These are phyloP conservation scores for Boleophthalmus pectinirostris DNA, from an alignment of 2,113 vertebrate genomes.

Conservation along the genomic window DNA sequence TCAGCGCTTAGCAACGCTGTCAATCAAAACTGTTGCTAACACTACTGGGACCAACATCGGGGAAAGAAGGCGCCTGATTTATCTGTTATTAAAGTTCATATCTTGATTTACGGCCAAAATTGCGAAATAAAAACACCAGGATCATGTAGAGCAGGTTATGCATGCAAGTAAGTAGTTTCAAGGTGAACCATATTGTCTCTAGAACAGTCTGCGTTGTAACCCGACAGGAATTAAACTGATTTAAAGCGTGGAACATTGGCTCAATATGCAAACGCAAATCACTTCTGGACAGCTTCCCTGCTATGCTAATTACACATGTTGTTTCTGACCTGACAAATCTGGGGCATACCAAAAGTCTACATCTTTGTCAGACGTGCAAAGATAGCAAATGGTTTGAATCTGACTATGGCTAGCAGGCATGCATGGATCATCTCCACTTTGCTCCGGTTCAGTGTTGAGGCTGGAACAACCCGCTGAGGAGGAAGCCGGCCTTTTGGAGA, in stretches of 20 bases:
- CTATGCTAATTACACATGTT: slow-evolving; percentile 27
- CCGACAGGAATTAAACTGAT: neutral
- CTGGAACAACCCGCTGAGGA: slow-evolving; percentile 50
- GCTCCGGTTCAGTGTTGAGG: slow-evolving; percentile 46
- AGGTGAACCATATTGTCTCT: neutral
- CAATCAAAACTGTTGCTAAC: too few relatives aligned
- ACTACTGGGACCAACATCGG: too few relatives aligned
- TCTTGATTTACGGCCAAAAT: too few relatives aligned
- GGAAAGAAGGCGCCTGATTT: too few relatives aligned
- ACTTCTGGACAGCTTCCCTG: neutral
- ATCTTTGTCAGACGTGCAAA: slow-evolving; percentile 25
- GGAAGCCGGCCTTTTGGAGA: slow-evolving; percentile 58
- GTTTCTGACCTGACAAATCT: slow-evolving; percentile 11
- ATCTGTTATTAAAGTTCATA: too few relatives aligned
- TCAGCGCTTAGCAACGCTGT: too few relatives aligned
- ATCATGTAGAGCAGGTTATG: neutral
- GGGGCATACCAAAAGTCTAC: slow-evolving; percentile 12
- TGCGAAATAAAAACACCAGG: too few relatives aligned
- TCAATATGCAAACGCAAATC: neutral
- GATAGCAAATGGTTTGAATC: slow-evolving; percentile 42
- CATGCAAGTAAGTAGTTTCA: neutral
- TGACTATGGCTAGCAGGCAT: slow-evolving; percentile 29
- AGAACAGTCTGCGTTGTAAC: neutral
- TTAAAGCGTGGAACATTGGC: neutral
- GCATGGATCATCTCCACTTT: slow-evolving; percentile 46